Evolutionary conservation across 2,888 invertebrate genomes (phyloP).

Genomic region (Acholoe squamosa): DNA sequence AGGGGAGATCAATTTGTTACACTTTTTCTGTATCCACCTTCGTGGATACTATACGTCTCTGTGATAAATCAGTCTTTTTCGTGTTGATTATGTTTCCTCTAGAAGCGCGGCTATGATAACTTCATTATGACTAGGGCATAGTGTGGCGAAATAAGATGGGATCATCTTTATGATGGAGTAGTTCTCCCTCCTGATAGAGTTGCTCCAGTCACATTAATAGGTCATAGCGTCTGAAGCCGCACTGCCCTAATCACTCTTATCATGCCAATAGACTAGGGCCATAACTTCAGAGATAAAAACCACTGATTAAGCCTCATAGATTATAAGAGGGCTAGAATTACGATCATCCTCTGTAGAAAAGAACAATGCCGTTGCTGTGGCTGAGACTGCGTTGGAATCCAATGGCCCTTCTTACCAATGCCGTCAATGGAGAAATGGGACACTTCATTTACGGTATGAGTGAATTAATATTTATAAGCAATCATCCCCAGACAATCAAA

Average conservation of each 20-base stretch:
- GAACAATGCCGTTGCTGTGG: background rate
- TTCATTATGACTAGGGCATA: background rate
- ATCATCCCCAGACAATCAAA: background rate
- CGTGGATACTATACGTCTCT: background rate
- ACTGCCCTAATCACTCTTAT: background rate
- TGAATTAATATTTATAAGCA: constrained; percentile 1
- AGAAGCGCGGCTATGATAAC: background rate
- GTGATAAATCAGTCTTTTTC: background rate
- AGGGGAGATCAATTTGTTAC: background rate
- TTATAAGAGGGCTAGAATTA: background rate
- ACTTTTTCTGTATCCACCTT: background rate
- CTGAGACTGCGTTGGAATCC: background rate
- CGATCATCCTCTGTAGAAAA: background rate
- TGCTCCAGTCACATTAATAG: background rate
- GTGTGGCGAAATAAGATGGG: background rate
- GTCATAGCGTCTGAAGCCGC: background rate
- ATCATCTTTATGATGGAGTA: constrained; percentile 30
- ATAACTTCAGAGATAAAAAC: background rate
- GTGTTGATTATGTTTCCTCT: background rate
- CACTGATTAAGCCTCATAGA: constrained; percentile 6
- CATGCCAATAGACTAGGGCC: constrained; percentile 1
- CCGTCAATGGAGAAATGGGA: background rate
- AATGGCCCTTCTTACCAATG: background rate
- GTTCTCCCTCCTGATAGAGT: background rate
- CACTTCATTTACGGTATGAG: background rate